Conservation (phyloP, 2,113 vertebrate species). For the Phocoena sinus region DNA sequence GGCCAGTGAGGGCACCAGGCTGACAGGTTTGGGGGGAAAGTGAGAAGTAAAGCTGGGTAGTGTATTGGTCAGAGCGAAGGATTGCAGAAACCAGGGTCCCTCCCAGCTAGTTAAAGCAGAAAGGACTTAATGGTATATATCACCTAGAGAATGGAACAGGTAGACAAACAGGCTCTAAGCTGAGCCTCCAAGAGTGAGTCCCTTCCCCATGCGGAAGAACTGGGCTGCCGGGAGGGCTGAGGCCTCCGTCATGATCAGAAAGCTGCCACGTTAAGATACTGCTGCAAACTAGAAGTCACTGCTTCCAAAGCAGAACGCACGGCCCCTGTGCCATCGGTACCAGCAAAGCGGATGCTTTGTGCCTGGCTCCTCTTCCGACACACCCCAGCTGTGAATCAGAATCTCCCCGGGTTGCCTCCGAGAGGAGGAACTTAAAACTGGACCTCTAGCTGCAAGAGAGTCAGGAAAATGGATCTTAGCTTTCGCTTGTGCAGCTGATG, state of each 20-base stretch:
- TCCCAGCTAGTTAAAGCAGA: neutral
- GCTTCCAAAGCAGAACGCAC: too few species aligned
- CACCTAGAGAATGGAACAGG: neutral
- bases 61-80: neutral
- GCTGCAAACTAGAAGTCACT: too few species aligned
- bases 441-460: neutral
- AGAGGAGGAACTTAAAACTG: too few species aligned
- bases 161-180: neutral
- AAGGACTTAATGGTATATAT: too few species aligned
- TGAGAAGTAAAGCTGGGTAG: neutral
- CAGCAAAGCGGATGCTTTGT: rapidly evolving
- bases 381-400: neutral
- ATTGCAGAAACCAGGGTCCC: neutral
- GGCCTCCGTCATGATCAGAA: too few species aligned
- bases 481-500: neutral
- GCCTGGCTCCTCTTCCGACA: too few species aligned
- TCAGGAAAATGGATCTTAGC: neutral
- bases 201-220: neutral
- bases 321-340: too few species aligned
- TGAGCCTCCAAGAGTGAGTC: neutral
- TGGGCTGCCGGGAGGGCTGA: neutral
- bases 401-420: neutral
- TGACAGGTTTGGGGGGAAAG: neutral
- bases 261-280: neutral
- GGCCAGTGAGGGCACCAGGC: neutral